phyloP scores from a whole-genome alignment of 2,797 vertebrate genomes.

The Pogonophryne albipinna region DNA sequence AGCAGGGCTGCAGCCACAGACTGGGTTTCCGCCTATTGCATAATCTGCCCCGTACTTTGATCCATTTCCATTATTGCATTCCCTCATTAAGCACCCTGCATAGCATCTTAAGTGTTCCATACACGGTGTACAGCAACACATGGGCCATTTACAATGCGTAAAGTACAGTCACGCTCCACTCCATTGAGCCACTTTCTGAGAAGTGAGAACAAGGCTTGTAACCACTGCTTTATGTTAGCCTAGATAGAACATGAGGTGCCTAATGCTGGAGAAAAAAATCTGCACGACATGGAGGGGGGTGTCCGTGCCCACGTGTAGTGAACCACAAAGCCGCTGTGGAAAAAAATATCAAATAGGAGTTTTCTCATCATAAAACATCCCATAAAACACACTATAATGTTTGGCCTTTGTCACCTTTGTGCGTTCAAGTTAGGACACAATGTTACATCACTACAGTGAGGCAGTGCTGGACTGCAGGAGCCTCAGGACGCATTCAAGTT shows the following conservation, averaged over 20 bases:
- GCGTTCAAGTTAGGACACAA: neutral
- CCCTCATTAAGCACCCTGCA: slow-evolving; percentile 66
- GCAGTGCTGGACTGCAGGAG: slow-evolving; percentile 5
- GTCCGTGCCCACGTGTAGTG: slow-evolving; percentile 43
- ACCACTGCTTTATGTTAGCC: neutral
- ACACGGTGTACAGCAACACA: neutral
- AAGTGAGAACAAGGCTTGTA: neutral
- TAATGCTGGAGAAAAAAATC: slow-evolving; percentile 1
- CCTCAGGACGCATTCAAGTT: slow-evolving; percentile 10
- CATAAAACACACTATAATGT: neutral
- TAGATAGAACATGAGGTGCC: neutral
- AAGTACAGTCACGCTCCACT: neutral
- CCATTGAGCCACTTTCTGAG: too few relatives aligned
- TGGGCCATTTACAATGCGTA: neutral
- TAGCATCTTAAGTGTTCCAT: slow-evolving; percentile 11
- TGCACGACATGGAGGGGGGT: neutral
- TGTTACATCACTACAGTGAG: neutral
- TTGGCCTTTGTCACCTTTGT: neutral
- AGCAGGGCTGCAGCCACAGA: slow-evolving; percentile 56
- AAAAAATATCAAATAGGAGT: neutral
- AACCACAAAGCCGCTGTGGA: slow-evolving; percentile 47
- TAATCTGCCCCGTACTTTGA: slow-evolving; percentile 72
- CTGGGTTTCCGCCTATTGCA: slow-evolving; percentile 79
- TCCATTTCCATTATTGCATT: slow-evolving; percentile 72
- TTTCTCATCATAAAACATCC: neutral